Evolutionary conservation across 2,113 vertebrate species (phyloP).

Genomic region (Numenius arquata): DNA sequence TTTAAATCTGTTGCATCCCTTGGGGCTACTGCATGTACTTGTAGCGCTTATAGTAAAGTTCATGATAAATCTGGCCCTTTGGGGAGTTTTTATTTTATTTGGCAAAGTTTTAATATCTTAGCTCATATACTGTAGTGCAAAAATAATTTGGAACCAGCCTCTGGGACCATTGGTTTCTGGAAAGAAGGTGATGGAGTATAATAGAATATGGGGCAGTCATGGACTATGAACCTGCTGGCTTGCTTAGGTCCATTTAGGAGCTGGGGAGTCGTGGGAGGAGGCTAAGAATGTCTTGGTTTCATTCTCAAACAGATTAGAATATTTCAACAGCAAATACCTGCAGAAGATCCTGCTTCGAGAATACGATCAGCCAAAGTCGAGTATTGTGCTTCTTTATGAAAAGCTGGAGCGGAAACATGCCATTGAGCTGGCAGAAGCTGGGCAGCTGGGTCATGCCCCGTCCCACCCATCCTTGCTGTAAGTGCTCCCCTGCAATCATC

Average conservation of each 20-base stretch:
- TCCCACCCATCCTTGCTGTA: conserved; percentile 50
- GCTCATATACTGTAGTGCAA: background rate
- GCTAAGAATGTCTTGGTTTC: background rate
- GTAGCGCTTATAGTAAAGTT: background rate
- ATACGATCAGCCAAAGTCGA: conserved; percentile 76
- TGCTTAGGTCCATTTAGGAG: background rate
- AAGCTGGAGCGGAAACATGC: conserved; percentile 81
- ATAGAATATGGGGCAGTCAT: accelerated
- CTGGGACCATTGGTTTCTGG: background rate
- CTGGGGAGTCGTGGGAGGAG: background rate
- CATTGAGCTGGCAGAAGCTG: conserved; percentile 70
- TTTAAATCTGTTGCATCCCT: background rate
- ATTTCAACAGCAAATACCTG: conserved; percentile 84
- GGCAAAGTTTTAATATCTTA: background rate
- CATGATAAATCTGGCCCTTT: background rate
- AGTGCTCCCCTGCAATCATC: background rate
- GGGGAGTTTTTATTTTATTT: background rate
- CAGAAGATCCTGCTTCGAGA: conserved; percentile 81
- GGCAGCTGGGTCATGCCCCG: conserved; percentile 28
- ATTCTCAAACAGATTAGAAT: conserved; percentile 71
- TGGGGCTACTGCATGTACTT: background rate
- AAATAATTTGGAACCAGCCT: background rate
- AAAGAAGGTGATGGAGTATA: background rate
- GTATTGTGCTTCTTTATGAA: conserved; percentile 83
- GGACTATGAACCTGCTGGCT: background rate